Evolutionary conservation across 35 echinoderm and acorn worm genomes (phyloP).

Genomic region (Ophioderma brevispina): DNA sequence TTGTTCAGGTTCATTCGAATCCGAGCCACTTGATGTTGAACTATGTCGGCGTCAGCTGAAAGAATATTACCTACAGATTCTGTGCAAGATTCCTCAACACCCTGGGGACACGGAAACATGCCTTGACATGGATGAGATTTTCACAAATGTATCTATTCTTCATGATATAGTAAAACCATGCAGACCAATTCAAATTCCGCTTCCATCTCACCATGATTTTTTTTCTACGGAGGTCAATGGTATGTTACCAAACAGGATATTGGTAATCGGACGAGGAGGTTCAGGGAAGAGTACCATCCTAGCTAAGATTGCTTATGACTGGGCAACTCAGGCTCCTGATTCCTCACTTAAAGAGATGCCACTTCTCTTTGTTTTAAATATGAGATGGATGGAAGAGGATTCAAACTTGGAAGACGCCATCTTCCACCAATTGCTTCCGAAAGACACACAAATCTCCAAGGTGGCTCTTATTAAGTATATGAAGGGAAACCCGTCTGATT

Average conservation of each 20-base stretch:
- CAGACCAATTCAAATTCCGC: not conserved
- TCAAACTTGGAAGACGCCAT: conserved; percentile 50
- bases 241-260: not conserved
- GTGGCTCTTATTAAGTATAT: conserved; percentile 12
- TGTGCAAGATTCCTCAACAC: not conserved
- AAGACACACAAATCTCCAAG: conserved; percentile 11
- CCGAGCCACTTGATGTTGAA: not conserved
- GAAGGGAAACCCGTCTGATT: conserved; percentile 9
- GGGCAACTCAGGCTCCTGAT: conserved; percentile 18
- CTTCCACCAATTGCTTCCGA: conserved; percentile 36
- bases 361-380: conserved; percentile 43
- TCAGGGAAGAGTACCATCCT: conserved; percentile 58
- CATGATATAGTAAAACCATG: not conserved
- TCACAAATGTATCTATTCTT: not conserved
- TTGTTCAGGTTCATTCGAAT: no score
- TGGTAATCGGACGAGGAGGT: conserved; percentile 35
- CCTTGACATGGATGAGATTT: not conserved
- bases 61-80: not conserved
- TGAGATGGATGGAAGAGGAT: conserved; percentile 35
- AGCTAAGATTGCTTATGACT: conserved; percentile 48
- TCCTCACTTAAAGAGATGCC: conserved; percentile 2
- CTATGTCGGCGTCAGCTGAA: not conserved
- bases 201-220: not conserved
- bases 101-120: not conserved
- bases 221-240: not conserved